Percentiles rank a stretch among this genome's conserved stretches.
Conservation (phyloP, 2,113 vertebrate species). For the Zapornia atra region DNA sequence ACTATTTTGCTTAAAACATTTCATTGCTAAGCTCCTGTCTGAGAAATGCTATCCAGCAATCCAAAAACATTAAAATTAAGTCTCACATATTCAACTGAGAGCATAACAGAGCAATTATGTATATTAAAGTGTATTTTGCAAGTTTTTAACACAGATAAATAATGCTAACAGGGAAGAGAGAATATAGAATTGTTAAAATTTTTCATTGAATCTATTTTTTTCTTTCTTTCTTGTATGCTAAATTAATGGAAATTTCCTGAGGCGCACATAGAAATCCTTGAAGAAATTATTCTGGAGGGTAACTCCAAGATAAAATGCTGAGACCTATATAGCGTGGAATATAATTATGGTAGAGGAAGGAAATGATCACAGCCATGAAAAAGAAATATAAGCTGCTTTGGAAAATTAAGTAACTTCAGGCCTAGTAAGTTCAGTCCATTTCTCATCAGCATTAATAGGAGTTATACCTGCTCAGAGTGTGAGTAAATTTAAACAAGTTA, state of each 20-base stretch:
- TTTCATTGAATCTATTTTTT: not conserved
- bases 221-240: not conserved
- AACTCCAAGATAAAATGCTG: conserved; percentile 4
- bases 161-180: not conserved
- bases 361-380: conserved; percentile 27
- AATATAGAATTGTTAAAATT: not conserved
- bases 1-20: not conserved
- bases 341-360: conserved; percentile 18
- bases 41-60: not conserved
- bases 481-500: conserved; percentile 35
- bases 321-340: not conserved
- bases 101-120: not conserved
- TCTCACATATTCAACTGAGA: not conserved
- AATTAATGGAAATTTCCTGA: not conserved
- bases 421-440: conserved; percentile 5
- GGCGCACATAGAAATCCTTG: not conserved
- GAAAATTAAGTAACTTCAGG: conserved; percentile 42
- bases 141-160: not conserved
- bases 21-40: not conserved
- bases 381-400: conserved; percentile 49
- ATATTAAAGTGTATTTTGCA: not conserved
- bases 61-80: not conserved
- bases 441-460: conserved; percentile 34
- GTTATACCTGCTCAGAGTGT: not conserved
- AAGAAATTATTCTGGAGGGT: not conserved